A percentile compares a stretch with the other conserved stretches of the same genome.
These are phyloP conservation scores for Telmatherina bonti DNA, from an alignment of 2,797 vertebrate genomes.

Conservation along the genomic window DNA sequence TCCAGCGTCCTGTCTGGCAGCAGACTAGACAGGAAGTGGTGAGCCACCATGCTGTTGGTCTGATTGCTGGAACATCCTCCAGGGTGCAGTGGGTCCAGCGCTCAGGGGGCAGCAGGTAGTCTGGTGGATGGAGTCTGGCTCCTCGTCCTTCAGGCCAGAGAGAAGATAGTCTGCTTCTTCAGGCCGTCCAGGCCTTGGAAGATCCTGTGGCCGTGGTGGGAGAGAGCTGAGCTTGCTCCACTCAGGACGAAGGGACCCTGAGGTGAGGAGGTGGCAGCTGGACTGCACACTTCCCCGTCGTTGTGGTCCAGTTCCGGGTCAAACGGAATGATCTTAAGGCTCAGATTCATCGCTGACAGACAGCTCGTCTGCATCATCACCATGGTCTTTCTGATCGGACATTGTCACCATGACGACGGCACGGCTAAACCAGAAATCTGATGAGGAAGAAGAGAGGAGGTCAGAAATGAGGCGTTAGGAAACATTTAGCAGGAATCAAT, in stretches of 20 bases:
- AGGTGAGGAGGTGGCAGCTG: neutral
- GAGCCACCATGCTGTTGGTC: slow-evolving; percentile 83
- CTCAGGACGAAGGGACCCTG: slow-evolving; percentile 82
- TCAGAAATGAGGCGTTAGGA: no score
- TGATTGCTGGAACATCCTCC: slow-evolving; percentile 86
- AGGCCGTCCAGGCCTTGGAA: slow-evolving; percentile 90
- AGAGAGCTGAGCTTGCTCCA: slow-evolving; percentile 87
- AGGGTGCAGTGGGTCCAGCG: slow-evolving; percentile 94
- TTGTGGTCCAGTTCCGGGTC: slow-evolving; percentile 81
- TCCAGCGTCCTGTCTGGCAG: slow-evolving; percentile 75
- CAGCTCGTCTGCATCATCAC: slow-evolving; percentile 69
- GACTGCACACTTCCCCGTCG: slow-evolving; percentile 54
- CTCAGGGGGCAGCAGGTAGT: slow-evolving; percentile 90
- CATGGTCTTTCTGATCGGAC: slow-evolving; percentile 44
- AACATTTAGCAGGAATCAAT: no score
- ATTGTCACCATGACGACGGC: slow-evolving; percentile 16
- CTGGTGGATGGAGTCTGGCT: slow-evolving; percentile 50
- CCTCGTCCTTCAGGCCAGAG: slow-evolving; percentile 45
- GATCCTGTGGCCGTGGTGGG: slow-evolving; percentile 88
- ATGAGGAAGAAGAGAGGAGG: neutral
- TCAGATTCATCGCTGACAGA: slow-evolving; percentile 90
- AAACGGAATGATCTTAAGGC: slow-evolving; percentile 80
- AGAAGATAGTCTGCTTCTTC: slow-evolving; percentile 65
- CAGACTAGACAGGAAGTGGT: slow-evolving; percentile 84
- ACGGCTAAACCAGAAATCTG: slow-evolving; percentile 18